Percentiles rank a stretch among this genome's conserved stretches.
Conservation (phyloP, 2,797 vertebrate species). For the Sebastes kiyomatsui region DNA sequence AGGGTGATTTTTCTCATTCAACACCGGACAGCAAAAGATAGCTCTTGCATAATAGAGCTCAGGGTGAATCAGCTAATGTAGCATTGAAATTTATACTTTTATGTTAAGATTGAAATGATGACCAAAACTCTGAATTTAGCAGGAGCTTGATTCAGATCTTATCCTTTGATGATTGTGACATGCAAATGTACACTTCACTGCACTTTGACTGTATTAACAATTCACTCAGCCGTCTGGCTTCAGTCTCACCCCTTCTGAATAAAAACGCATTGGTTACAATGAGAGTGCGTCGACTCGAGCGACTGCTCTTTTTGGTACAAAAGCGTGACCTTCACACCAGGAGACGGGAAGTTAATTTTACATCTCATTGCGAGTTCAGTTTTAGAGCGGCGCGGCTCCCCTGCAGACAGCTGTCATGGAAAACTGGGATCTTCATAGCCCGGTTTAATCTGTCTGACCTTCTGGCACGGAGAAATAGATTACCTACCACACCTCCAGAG, state of each 20-base stretch:
- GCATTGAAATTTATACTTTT: constrained; percentile 24
- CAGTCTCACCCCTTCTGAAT: constrained; percentile 23
- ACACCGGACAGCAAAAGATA: constrained; percentile 1
- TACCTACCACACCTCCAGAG: constrained; percentile 68
- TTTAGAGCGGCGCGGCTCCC: constrained; percentile 68
- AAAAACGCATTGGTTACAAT: constrained; percentile 40
- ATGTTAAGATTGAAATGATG: constrained; percentile 10
- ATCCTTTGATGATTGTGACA: constrained; percentile 12
- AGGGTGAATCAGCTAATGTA: background rate
- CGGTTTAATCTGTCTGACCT: constrained; percentile 83
- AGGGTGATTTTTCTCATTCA: constrained; percentile 32
- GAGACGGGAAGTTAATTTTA: constrained; percentile 79
- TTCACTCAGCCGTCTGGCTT: constrained; percentile 4
- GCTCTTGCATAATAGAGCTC: constrained; percentile 10
- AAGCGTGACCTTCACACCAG: constrained; percentile 73
- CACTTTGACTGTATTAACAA: background rate
- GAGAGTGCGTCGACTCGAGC: background rate
- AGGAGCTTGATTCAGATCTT: background rate
- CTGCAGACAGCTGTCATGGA: constrained; percentile 77
- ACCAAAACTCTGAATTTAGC: background rate
- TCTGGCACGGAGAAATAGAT: constrained; percentile 78
- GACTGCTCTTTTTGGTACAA: constrained; percentile 48
- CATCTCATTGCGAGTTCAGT: constrained; percentile 78
- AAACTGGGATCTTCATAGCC: constrained; percentile 79
- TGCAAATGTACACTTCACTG: constrained; percentile 21